Conservation (phyloP, 2,113 vertebrate species). For the Brevimyrus niger region DNA sequence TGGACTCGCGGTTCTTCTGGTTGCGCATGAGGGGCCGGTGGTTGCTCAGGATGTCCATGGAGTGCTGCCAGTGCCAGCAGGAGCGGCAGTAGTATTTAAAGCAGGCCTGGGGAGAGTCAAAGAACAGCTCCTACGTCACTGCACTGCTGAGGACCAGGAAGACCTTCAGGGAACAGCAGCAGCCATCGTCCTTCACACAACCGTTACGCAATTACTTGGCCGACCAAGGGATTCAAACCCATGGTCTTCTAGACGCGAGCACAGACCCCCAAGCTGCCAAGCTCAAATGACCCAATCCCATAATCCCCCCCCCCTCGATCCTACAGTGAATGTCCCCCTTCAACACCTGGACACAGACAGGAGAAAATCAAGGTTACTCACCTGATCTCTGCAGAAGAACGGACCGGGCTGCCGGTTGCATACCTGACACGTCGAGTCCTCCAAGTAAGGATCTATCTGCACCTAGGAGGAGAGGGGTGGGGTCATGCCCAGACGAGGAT, state of each 20-base stretch:
- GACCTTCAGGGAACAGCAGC: neutral
- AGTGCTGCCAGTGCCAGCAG: conserved; percentile 98
- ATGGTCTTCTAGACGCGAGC: neutral
- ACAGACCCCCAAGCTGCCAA: neutral
- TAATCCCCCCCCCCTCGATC: neutral
- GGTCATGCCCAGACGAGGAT: neutral
- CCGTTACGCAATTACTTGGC: neutral
- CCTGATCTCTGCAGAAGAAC: conserved; percentile 98
- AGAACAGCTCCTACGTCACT: neutral
- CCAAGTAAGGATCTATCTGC: conserved; percentile 94
- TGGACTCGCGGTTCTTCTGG: conserved; percentile 92
- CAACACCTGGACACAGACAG: neutral
- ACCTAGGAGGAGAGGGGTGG: conserved; percentile 58
- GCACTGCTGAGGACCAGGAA: neutral
- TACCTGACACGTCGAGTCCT: conserved; percentile 93
- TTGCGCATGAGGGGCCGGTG: conserved; percentile 97
- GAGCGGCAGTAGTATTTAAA: conserved; percentile 98
- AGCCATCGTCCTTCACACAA: neutral
- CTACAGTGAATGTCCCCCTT: neutral
- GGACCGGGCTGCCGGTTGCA: conserved; percentile 88
- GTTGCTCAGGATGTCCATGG: conserved; percentile 89
- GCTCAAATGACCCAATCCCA: neutral
- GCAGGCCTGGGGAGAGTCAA: conserved; percentile 67
- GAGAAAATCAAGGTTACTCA: conserved; percentile 36
- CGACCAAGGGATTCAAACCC: neutral